These are phyloP conservation scores for Macrosoma leucophasiata DNA, from an alignment of 2,888 invertebrate genomes.

Conservation along the genomic window DNA sequence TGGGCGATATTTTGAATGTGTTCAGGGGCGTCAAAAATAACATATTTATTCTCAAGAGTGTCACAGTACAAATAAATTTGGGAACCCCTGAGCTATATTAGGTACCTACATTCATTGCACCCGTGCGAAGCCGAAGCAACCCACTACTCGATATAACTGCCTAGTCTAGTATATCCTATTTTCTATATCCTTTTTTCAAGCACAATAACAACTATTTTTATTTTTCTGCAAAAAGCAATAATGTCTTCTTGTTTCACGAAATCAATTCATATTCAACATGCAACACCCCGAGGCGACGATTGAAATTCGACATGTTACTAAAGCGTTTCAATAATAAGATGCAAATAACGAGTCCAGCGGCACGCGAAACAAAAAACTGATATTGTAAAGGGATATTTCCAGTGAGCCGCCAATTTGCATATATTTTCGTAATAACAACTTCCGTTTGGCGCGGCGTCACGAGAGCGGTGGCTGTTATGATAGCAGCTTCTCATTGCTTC, in stretches of 20 bases:
- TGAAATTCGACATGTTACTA: constrained; percentile 64
- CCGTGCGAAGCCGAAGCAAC: too few relatives aligned
- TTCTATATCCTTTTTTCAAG: too few relatives aligned
- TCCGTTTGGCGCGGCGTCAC: constrained; percentile 56
- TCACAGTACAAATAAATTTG: too few relatives aligned
- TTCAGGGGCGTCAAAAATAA: too few relatives aligned
- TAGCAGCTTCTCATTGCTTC: constrained; percentile 16
- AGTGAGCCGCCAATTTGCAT: constrained; percentile 61
- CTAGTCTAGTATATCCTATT: too few relatives aligned
- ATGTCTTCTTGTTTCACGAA: constrained; percentile 59
- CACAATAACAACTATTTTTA: too few relatives aligned
- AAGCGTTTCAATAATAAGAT: constrained; percentile 64
- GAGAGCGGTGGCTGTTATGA: constrained; percentile 31
- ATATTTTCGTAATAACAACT: constrained; percentile 67
- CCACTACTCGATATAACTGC: too few relatives aligned
- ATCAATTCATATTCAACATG: constrained; percentile 52
- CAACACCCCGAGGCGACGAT: constrained; percentile 47
- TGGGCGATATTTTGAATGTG: too few relatives aligned
- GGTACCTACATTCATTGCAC: too few relatives aligned
- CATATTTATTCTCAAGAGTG: too few relatives aligned
- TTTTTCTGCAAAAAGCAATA: too few relatives aligned
- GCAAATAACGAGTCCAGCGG: constrained; percentile 60
- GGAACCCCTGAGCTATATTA: too few relatives aligned
- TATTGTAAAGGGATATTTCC: constrained; percentile 50
- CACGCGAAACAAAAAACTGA: constrained; percentile 49